Conservation (phyloP, 1,140 invertebrate genomes). For the Gryon sp. region DNA sequence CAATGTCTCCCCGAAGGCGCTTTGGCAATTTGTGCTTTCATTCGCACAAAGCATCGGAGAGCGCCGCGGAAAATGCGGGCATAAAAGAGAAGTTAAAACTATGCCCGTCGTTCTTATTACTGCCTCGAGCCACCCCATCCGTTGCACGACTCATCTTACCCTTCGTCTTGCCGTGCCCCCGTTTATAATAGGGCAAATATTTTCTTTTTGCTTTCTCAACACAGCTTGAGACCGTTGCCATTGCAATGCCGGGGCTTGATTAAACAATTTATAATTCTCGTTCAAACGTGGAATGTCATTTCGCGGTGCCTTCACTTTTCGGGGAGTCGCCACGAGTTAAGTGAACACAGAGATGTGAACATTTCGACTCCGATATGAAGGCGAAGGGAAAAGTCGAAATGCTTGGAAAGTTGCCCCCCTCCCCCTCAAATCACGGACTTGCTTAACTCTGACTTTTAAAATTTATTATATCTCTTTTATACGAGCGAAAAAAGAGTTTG, state of each 20-base stretch:
- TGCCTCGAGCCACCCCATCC: slow-evolving; percentile 75
- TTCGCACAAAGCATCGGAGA: slow-evolving; percentile 76
- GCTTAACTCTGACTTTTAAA: slow-evolving; percentile 60
- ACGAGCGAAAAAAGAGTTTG: slow-evolving; percentile 37
- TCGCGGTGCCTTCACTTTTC: slow-evolving; percentile 35
- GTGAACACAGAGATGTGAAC: slow-evolving; percentile 20
- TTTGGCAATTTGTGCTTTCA: slow-evolving; percentile 79
- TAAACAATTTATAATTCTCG: slow-evolving; percentile 77
- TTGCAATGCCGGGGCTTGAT: slow-evolving; percentile 68
- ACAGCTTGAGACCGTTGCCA: slow-evolving; percentile 12
- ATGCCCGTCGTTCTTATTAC: slow-evolving; percentile 80
- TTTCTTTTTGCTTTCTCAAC: slow-evolving; percentile 73
- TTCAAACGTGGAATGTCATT: slow-evolving; percentile 73
- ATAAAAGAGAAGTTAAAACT: slow-evolving; percentile 81
- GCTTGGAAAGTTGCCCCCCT: too few species aligned
- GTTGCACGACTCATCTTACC: slow-evolving; percentile 39
- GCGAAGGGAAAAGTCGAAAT: neutral
- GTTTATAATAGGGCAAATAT: slow-evolving; percentile 74
- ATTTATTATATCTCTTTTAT: slow-evolving; percentile 63
- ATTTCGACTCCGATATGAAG: neutral
- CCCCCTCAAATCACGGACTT: slow-evolving; percentile 62
- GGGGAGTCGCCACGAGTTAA: slow-evolving; percentile 15
- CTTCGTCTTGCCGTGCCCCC: slow-evolving; percentile 40
- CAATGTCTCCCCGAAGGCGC: slow-evolving; percentile 80
- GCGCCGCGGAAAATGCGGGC: slow-evolving; percentile 74